Percentiles rank a stretch among this genome's conserved stretches.
Conservation (phyloP, 2,888 invertebrate genomes). For the Cataglyphis altisquamis region DNA sequence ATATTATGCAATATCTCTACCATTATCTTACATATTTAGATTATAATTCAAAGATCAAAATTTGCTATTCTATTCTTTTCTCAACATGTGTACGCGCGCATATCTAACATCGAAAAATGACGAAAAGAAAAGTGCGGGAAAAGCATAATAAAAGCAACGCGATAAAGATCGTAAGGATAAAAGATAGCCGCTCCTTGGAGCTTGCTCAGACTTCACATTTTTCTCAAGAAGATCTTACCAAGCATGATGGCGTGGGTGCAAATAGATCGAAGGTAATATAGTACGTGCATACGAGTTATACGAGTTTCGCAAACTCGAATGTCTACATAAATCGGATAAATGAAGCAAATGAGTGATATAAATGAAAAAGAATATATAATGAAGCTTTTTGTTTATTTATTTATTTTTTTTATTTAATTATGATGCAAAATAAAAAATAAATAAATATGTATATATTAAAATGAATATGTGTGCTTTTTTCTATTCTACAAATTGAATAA, state of each 20-base stretch:
- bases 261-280: slow-evolving; percentile 42
- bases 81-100: not conserved
- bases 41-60: not conserved
- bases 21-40: not conserved
- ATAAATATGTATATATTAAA: not conserved
- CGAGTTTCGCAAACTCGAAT: not conserved
- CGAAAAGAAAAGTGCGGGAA: slow-evolving; percentile 10
- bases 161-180: slow-evolving; percentile 40
- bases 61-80: not conserved
- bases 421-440: not conserved
- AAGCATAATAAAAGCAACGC: not conserved
- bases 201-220: slow-evolving; percentile 16
- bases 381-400: not conserved
- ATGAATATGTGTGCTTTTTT: not conserved
- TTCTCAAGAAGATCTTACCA: slow-evolving; percentile 24
- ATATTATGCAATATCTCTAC: not conserved
- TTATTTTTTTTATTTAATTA: not conserved
- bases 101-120: not conserved
- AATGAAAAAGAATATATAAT: not conserved
- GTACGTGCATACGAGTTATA: slow-evolving; percentile 8
- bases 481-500: not conserved
- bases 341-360: slow-evolving; percentile 5
- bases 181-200: slow-evolving; percentile 4
- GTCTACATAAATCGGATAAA: slow-evolving; percentile 1
- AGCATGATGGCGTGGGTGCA: not conserved